Percentiles rank a stretch among this genome's conserved stretches.
These are phyloP conservation scores for Heliconius cydno DNA, from an alignment of 2,888 invertebrate genomes.

Conservation along the genomic window DNA sequence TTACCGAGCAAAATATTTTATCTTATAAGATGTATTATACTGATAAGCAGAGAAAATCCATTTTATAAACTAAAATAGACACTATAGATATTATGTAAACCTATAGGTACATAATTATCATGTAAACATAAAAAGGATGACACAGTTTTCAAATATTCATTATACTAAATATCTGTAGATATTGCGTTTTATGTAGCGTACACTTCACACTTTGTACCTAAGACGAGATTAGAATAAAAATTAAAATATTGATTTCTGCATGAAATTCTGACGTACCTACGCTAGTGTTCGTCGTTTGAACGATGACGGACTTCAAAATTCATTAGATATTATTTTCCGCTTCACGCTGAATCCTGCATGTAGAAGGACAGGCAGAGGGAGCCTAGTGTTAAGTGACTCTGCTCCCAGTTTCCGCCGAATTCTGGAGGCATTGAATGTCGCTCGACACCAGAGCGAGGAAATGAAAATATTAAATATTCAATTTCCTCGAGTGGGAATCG, in stretches of 20 bases:
- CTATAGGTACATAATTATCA: too few relatives aligned
- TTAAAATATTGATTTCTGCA: not conserved
- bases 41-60: not conserved
- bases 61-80: not conserved
- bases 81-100: too few relatives aligned
- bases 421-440: too few relatives aligned
- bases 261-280: not conserved
- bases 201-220: not conserved
- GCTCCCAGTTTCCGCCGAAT: too few relatives aligned
- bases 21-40: not conserved
- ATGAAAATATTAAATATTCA: too few relatives aligned
- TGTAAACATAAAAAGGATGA: too few relatives aligned
- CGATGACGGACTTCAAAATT: not conserved
- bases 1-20: not conserved
- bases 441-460: too few relatives aligned
- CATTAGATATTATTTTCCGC: not conserved
- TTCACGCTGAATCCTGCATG: too few relatives aligned
- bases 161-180: too few relatives aligned
- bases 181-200: not conserved
- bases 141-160: too few relatives aligned
- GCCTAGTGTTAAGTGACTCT: not conserved
- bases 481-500: too few relatives aligned
- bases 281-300: not conserved
- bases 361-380: too few relatives aligned
- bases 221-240: not conserved